Percentiles rank a stretch among this genome's conserved stretches.
Conservation (phyloP, 2,113 vertebrate species). For the Pao palembangensis region DNA sequence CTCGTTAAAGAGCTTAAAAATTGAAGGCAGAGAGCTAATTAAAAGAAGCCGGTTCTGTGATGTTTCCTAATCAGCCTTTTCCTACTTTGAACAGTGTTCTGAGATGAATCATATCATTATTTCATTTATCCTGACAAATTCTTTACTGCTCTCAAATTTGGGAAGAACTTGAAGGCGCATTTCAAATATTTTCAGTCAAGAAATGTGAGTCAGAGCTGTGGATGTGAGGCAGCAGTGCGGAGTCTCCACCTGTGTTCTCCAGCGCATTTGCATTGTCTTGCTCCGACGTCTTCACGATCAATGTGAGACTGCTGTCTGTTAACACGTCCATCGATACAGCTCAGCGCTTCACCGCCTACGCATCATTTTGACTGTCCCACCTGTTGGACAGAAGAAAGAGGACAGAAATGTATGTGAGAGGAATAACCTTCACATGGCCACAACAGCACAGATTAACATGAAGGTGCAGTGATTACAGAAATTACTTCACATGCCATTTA, state of each 20-base stretch:
- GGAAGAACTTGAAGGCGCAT: background rate
- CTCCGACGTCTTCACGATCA: slow-evolving; percentile 85
- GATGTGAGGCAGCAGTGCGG: background rate
- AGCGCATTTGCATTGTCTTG: slow-evolving; percentile 83
- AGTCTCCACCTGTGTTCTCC: slow-evolving; percentile 80
- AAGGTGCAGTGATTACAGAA: slow-evolving; percentile 31
- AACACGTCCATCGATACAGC: slow-evolving; percentile 96
- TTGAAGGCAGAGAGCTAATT: slow-evolving; percentile 44
- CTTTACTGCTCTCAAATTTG: slow-evolving; percentile 20
- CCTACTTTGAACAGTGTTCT: slow-evolving; percentile 29
- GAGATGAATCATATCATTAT: slow-evolving; percentile 29
- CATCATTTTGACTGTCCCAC: slow-evolving; percentile 82
- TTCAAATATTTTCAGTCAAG: too few relatives aligned
- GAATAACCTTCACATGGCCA: slow-evolving; percentile 10
- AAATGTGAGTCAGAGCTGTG: background rate
- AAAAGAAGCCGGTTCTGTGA: slow-evolving; percentile 30
- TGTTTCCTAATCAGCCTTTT: slow-evolving; percentile 41
- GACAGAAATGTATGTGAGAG: slow-evolving; percentile 21
- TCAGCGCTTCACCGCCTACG: slow-evolving; percentile 83
- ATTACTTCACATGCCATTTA: slow-evolving; percentile 36
- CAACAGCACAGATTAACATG: slow-evolving; percentile 18
- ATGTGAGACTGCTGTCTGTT: slow-evolving; percentile 88
- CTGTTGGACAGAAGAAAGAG: slow-evolving; percentile 68
- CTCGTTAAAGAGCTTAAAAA: slow-evolving; percentile 52
- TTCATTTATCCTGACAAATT: slow-evolving; percentile 34